Evolutionary conservation across 2,797 vertebrate genomes (phyloP).

Genomic region (Buphagus erythrorhynchus): DNA sequence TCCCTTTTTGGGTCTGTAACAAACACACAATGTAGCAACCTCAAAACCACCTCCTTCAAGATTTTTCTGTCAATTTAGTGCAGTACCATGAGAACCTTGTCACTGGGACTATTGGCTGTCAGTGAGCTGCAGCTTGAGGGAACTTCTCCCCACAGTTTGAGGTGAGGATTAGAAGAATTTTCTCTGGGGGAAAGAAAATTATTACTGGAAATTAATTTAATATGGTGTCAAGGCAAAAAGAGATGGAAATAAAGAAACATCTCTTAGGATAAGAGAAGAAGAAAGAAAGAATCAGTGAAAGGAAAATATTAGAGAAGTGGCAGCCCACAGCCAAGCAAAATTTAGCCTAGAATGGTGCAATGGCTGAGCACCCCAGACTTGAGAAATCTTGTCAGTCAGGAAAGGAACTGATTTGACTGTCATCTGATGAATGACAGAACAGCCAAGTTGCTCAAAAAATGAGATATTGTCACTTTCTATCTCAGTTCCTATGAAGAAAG

Average conservation of each 20-base stretch:
- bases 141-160: background rate
- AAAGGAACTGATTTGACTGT: background rate
- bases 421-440: background rate
- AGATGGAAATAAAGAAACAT: background rate
- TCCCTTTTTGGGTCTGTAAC: background rate
- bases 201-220: background rate
- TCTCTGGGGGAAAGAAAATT: background rate
- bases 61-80: background rate
- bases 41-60: rapidly evolving
- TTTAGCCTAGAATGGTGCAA: background rate
- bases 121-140: background rate
- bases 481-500: background rate
- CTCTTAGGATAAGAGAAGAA: background rate
- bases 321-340: background rate
- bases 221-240: background rate
- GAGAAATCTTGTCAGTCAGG: background rate
- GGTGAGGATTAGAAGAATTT: background rate
- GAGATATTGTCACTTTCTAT: background rate
- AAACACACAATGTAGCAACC: background rate
- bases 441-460: background rate
- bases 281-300: background rate
- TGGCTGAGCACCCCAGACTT: background rate
- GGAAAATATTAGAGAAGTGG: background rate
- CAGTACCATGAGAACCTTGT: background rate
- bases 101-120: background rate